Evolutionary conservation across 1,140 invertebrate genomes (phyloP).

Genomic region (Drosophila guanche): DNA sequence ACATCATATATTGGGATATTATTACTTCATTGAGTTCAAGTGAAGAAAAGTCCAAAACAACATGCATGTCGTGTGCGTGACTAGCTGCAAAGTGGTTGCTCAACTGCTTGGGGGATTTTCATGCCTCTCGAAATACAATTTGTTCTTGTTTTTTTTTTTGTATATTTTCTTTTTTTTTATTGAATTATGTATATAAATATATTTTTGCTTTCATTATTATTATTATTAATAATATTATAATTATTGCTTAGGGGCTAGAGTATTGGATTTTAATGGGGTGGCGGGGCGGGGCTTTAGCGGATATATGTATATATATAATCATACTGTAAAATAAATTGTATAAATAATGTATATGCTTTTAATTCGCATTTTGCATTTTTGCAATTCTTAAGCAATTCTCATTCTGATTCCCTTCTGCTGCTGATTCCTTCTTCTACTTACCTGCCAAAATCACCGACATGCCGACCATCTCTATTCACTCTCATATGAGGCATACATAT

Average conservation of each 20-base stretch:
- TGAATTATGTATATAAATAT: slow-evolving; percentile 82
- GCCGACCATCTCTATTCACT: slow-evolving; percentile 3
- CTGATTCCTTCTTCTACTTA: neutral
- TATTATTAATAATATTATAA: slow-evolving; percentile 47
- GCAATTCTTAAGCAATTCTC: slow-evolving; percentile 18
- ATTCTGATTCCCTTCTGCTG: slow-evolving; percentile 8
- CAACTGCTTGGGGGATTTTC: too few relatives aligned
- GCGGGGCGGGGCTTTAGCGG: slow-evolving; percentile 37
- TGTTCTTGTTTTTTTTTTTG: slow-evolving; percentile 52
- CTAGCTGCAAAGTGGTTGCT: too few relatives aligned
- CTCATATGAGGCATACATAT: neutral
- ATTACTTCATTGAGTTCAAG: too few relatives aligned
- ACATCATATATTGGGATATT: too few relatives aligned
- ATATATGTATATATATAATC: slow-evolving; percentile 43
- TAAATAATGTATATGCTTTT: slow-evolving; percentile 72
- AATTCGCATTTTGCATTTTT: slow-evolving; percentile 25
- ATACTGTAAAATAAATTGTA: slow-evolving; percentile 78
- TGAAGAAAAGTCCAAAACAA: too few relatives aligned
- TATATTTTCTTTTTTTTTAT: slow-evolving; percentile 55
- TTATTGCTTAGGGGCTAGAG: slow-evolving; percentile 74
- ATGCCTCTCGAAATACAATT: too few relatives aligned
- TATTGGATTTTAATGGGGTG: slow-evolving; percentile 59
- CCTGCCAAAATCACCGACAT: slow-evolving; percentile 3
- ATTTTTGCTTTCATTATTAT: slow-evolving; percentile 67
- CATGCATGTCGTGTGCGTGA: too few relatives aligned